Conservation (phyloP, 2,888 invertebrate genomes). For the Caenorhabditis japonica region DNA sequence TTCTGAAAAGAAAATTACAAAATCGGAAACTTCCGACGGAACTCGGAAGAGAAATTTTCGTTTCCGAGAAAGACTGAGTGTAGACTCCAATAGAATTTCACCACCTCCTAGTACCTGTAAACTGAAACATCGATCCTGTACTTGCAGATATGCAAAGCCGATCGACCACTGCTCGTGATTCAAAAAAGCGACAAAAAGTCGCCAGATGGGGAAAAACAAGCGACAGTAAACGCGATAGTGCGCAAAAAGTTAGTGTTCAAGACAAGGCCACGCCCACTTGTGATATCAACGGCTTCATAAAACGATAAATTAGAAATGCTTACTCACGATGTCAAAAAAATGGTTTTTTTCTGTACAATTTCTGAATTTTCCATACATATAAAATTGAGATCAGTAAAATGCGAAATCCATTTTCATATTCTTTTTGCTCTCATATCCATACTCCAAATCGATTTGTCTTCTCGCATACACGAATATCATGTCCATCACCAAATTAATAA, state of each 20-base stretch:
- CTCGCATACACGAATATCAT: constrained; percentile 57
- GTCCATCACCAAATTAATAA: constrained; percentile 77
- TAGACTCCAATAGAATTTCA: no score
- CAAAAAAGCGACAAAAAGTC: constrained; percentile 22
- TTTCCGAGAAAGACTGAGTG: no score
- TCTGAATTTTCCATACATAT: not conserved
- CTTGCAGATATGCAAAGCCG: constrained; percentile 54
- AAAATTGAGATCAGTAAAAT: constrained; percentile 37
- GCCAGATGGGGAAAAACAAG: constrained; percentile 24
- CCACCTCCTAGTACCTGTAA: no score
- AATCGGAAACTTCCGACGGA: no score
- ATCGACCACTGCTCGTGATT: constrained; percentile 58
- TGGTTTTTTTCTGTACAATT: not conserved
- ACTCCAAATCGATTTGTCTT: constrained; percentile 40
- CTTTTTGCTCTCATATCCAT: constrained; percentile 37
- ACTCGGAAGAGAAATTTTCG: no score
- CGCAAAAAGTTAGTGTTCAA: constrained; percentile 61
- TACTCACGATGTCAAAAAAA: constrained; percentile 13
- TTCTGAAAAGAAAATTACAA: no score
- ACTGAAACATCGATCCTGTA: no score
- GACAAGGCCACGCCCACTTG: constrained; percentile 62
- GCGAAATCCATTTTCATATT: constrained; percentile 46
- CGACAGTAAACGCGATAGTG: constrained; percentile 55
- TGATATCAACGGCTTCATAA: constrained; percentile 29
- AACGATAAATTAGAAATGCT: constrained; percentile 4